Conservation (phyloP, 1,140 invertebrate species). For the Trichomalopsis sarcophagae region DNA sequence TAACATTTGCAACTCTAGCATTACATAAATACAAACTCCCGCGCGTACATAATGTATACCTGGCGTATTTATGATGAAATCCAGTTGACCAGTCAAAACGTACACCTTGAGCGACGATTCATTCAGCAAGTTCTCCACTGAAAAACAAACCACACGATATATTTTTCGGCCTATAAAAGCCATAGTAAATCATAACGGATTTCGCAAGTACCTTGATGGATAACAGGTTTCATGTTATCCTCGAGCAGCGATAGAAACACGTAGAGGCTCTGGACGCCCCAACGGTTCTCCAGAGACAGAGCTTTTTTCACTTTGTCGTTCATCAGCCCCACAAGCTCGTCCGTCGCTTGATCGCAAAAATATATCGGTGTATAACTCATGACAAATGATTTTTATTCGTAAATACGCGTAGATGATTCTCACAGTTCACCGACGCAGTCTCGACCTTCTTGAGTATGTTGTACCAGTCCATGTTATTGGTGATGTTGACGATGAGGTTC, state of each 20-base stretch:
- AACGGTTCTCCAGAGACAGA: constrained; percentile 77
- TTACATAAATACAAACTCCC: background rate
- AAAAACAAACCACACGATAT: constrained; percentile 56
- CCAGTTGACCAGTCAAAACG: constrained; percentile 83
- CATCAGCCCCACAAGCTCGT: constrained; percentile 79
- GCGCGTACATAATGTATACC: constrained; percentile 65
- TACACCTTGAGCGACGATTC: constrained; percentile 80
- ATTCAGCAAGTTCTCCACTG: constrained; percentile 83
- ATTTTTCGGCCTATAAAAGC: background rate
- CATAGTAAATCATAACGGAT: background rate
- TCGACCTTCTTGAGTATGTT: constrained; percentile 80
- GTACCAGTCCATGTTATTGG: constrained; percentile 85
- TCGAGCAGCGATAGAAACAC: constrained; percentile 80
- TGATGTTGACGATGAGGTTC: constrained; percentile 75
- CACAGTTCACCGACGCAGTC: background rate
- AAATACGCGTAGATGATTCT: background rate
- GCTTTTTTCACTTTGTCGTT: constrained; percentile 81
- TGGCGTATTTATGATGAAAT: constrained; percentile 83
- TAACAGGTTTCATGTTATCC: constrained; percentile 92
- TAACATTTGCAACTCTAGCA: background rate
- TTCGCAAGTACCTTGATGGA: constrained; percentile 76
- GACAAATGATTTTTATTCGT: background rate
- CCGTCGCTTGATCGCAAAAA: constrained; percentile 51
- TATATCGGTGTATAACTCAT: background rate
- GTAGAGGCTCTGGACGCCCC: constrained; percentile 76